Conservation (phyloP, 2,797 vertebrate species). For the Scyliorhinus canicula region DNA sequence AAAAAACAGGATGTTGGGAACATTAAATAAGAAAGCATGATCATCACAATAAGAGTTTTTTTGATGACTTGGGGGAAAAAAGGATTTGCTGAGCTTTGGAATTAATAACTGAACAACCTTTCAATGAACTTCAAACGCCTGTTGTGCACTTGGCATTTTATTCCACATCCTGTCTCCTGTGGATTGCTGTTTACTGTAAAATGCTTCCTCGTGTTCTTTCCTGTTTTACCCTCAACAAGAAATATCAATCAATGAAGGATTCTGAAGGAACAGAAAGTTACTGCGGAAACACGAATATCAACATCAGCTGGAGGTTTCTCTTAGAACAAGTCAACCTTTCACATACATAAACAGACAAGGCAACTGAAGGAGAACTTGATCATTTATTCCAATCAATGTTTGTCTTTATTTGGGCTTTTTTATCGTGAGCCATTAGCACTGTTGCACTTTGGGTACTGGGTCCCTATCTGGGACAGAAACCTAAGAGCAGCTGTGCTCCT, state of each 20-base stretch:
- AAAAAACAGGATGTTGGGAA: neutral
- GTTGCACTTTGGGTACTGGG: neutral
- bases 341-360: neutral
- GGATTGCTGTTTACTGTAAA: neutral
- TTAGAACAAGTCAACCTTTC: neutral
- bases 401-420: neutral
- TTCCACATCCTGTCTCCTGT: conserved; percentile 20
- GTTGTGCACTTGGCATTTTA: neutral
- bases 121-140: neutral
- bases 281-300: neutral
- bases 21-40: neutral
- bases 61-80: neutral
- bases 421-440: neutral
- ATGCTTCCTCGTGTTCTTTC: neutral
- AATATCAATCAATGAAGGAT: conserved; percentile 21
- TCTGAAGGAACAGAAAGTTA: neutral
- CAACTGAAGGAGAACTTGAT: neutral
- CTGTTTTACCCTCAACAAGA: conserved; percentile 10
- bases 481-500: neutral
- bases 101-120: neutral
- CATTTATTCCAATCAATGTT: neutral
- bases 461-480: neutral
- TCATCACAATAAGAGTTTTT: neutral
- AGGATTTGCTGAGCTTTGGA: neutral
- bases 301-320: neutral